Evolutionary conservation across 2,113 vertebrate genomes (phyloP).

Genomic region (Agapornis roseicollis): DNA sequence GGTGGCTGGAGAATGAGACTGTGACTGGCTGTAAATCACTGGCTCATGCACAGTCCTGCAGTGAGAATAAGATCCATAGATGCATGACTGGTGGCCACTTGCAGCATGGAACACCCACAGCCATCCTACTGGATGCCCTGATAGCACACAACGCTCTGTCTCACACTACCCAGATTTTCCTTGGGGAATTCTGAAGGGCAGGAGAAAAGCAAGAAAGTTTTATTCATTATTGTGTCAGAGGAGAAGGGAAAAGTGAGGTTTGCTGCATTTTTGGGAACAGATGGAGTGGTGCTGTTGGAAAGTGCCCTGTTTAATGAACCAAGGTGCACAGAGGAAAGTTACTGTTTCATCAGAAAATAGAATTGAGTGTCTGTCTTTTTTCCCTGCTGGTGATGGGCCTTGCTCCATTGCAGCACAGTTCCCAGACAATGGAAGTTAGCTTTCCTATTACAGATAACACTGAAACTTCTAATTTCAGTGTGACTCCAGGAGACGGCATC

Average conservation of each 20-base stretch:
- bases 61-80: not conserved
- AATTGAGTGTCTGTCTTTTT: not conserved
- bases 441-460: not conserved
- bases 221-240: not conserved
- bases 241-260: not conserved
- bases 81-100: not conserved
- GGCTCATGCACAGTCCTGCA: accelerated
- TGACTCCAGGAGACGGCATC: not conserved
- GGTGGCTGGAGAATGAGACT: not conserved
- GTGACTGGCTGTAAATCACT: not conserved
- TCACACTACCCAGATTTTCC: not conserved
- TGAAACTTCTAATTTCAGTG: not conserved
- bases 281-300: not conserved
- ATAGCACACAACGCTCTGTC: accelerated
- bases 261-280: not conserved
- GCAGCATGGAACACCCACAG: not conserved
- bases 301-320: not conserved
- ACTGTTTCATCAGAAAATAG: not conserved
- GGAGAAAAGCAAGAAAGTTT: not conserved
- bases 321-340: not conserved
- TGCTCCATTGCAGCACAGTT: not conserved
- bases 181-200: not conserved
- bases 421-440: not conserved
- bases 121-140: not conserved
- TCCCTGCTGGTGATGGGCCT: not conserved